Evolutionary conservation across 2,113 vertebrate genomes (phyloP).

Genomic region (Perca schrenkii): DNA sequence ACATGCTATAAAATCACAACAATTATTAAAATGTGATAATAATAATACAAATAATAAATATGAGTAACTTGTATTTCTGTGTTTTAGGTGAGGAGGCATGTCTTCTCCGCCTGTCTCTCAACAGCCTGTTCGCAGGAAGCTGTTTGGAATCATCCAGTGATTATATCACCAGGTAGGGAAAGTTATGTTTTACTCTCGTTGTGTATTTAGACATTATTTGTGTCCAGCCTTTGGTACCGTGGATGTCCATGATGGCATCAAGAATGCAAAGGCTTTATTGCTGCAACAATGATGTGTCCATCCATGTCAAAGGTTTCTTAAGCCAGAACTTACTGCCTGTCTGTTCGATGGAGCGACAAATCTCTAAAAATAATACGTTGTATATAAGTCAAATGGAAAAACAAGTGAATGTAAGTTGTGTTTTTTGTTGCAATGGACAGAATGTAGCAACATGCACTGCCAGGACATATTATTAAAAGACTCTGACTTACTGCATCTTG

Average conservation of each 20-base stretch:
- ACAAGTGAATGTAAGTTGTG: neutral
- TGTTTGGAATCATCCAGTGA: constrained; percentile 57
- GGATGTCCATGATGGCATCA: neutral
- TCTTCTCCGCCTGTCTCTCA: constrained; percentile 77
- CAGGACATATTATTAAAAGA: neutral
- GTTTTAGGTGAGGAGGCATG: constrained; percentile 73
- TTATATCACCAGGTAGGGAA: constrained; percentile 66
- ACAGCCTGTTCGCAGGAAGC: constrained; percentile 68
- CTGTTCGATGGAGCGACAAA: neutral
- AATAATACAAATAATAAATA: neutral
- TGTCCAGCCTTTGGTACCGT: neutral
- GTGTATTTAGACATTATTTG: neutral
- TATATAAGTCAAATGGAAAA: neutral
- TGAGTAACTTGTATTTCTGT: constrained; percentile 11
- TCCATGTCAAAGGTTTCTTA: neutral
- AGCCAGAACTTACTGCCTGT: neutral
- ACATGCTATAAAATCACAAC: no score
- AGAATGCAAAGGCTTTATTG: neutral
- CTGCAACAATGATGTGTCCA: neutral
- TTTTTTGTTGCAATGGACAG: neutral
- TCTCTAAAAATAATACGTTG: neutral
- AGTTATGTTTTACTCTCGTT: neutral
- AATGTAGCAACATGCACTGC: neutral
- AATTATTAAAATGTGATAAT: neutral
- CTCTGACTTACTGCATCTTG: neutral